A percentile compares a stretch with the other conserved stretches of the same genome.
These are phyloP conservation scores for Homarus americanus DNA, from an alignment of 1,140 invertebrate species.

Conservation along the genomic window DNA sequence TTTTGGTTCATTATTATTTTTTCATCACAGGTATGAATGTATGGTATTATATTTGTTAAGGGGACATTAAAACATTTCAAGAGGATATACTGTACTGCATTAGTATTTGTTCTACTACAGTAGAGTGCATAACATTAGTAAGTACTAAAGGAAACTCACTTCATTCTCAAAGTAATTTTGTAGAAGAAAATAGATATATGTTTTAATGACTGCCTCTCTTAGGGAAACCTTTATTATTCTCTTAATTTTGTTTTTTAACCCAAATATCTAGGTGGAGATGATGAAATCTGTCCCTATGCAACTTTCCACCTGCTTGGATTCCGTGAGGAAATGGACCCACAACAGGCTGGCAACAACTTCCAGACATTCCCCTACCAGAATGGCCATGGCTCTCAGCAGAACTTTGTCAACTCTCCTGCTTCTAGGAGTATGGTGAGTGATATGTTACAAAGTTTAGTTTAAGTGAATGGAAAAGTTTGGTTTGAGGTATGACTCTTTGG, in stretches of 20 bases:
- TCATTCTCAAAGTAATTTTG: too few species aligned
- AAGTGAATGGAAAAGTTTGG: neutral
- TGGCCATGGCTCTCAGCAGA: conserved; percentile 69
- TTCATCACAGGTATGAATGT: too few species aligned
- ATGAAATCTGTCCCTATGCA: conserved; percentile 95
- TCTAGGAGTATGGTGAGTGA: conserved; percentile 68
- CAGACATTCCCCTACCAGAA: conserved; percentile 92
- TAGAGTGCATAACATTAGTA: too few species aligned
- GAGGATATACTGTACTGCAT: too few species aligned
- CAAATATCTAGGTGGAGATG: conserved; percentile 86
- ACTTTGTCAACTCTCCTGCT: conserved; percentile 66
- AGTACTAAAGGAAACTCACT: too few species aligned
- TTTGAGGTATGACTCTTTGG: neutral
- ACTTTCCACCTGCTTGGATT: conserved; percentile 96
- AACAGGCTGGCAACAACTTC: conserved; percentile 84
- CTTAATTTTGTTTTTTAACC: conserved; percentile 4
- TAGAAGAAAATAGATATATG: too few species aligned
- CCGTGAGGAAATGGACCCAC: conserved; percentile 96
- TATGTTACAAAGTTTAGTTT: neutral
- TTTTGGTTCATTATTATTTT: too few species aligned
- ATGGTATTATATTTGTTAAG: too few species aligned
- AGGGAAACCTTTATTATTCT: neutral
- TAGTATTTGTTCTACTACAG: too few species aligned
- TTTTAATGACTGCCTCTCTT: too few species aligned
- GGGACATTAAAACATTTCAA: too few species aligned